Evolutionary conservation across 1,140 invertebrate species (phyloP).

Genomic region (Diabrotica undecimpunctata): DNA sequence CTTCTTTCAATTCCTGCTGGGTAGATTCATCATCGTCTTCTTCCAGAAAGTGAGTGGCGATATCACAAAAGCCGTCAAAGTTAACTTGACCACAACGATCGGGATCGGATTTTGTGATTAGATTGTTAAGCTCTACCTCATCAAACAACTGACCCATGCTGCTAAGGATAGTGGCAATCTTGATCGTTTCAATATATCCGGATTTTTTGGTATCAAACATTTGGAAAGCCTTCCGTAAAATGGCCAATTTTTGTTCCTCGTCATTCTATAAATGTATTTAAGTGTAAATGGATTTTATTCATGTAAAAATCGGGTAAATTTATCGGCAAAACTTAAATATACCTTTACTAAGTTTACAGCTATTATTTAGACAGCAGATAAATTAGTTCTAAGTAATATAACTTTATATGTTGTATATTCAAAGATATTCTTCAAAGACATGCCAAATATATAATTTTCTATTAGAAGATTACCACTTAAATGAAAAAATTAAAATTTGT

Average conservation of each 20-base stretch:
- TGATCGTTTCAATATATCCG: constrained; percentile 83
- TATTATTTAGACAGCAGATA: background rate
- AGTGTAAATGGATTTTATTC: background rate
- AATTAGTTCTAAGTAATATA: too few relatives aligned
- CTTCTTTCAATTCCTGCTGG: constrained; percentile 91
- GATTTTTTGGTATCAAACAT: constrained; percentile 91
- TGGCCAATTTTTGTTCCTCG: constrained; percentile 78
- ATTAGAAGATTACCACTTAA: too few relatives aligned
- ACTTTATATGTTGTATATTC: too few relatives aligned
- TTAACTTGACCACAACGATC: constrained; percentile 85
- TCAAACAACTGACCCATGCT: constrained; percentile 91
- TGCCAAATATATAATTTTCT: too few relatives aligned
- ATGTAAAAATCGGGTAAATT: background rate
- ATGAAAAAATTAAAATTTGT: too few relatives aligned
- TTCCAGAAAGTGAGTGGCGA: constrained; percentile 85
- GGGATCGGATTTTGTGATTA: constrained; percentile 81
- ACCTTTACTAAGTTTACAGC: background rate
- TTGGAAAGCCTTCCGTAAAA: constrained; percentile 88
- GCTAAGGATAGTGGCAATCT: constrained; percentile 86
- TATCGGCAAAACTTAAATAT: background rate
- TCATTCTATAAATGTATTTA: constrained; percentile 41
- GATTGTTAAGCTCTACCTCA: constrained; percentile 74
- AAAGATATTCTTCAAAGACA: too few relatives aligned
- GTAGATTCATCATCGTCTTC: constrained; percentile 85
- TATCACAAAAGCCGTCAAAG: constrained; percentile 88